These are phyloP conservation scores for Brachyrhaphis roseni DNA, from an alignment of 2,797 vertebrate genomes.

Conservation along the genomic window DNA sequence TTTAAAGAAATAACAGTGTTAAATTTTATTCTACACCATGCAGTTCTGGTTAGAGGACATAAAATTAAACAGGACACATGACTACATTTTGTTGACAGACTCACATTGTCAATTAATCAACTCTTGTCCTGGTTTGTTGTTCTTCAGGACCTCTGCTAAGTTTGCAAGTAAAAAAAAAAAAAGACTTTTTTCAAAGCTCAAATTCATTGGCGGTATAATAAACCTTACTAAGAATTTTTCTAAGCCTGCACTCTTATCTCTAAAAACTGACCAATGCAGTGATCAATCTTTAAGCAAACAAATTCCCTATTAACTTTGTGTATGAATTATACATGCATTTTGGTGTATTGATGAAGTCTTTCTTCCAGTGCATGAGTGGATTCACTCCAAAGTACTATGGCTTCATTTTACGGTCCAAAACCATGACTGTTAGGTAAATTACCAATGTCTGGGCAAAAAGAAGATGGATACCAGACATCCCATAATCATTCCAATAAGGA, in stretches of 20 bases:
- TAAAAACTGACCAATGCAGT: too few species aligned
- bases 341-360: neutral
- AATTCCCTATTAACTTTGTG: too few species aligned
- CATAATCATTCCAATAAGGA: too few species aligned
- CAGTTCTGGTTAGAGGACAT: neutral
- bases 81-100: neutral
- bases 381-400: too few species aligned
- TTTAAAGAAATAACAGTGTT: constrained; percentile 15
- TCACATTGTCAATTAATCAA: constrained; percentile 19
- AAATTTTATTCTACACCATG: neutral
- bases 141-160: neutral
- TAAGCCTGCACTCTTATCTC: neutral
- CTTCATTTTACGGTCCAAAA: too few species aligned
- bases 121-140: constrained; percentile 9
- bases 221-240: neutral
- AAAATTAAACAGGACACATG: constrained; percentile 1
- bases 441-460: too few species aligned
- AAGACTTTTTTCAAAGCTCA: neutral
- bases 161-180: neutral
- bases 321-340: neutral
- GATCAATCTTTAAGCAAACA: too few species aligned
- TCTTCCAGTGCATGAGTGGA: too few species aligned
- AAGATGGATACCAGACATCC: too few species aligned
- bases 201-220: neutral
- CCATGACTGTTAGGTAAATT: too few species aligned